phyloP scores from a whole-genome alignment of 2,797 vertebrate genomes.

The Graptemys geographica region DNA sequence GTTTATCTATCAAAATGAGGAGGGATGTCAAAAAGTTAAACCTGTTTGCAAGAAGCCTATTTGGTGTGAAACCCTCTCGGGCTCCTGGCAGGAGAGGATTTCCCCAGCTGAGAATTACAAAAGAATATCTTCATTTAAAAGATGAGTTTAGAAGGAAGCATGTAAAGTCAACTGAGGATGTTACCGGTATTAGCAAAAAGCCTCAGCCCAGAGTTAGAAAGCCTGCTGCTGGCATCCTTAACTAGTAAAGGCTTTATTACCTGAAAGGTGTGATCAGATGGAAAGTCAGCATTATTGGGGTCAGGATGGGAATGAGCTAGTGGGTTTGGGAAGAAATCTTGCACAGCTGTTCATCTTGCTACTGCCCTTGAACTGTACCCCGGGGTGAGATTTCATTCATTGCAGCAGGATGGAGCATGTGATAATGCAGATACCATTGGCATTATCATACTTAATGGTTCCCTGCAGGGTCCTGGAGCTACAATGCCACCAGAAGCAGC shows the following conservation, averaged over 20 bases:
- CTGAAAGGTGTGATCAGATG: background rate
- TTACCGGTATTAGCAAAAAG: background rate
- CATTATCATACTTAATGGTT: background rate
- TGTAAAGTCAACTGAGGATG: accelerated
- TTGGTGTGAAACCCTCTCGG: background rate
- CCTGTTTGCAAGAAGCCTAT: background rate
- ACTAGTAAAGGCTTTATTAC: background rate
- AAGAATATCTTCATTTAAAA: background rate
- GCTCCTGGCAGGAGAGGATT: background rate
- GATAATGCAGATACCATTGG: background rate
- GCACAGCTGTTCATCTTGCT: background rate
- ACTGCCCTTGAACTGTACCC: no score
- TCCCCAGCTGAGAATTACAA: background rate
- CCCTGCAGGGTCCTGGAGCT: background rate
- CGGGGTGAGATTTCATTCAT: background rate
- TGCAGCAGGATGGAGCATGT: background rate
- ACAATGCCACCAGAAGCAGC: background rate
- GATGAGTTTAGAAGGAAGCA: accelerated
- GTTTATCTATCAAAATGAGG: background rate
- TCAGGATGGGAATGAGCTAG: background rate
- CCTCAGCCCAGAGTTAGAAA: accelerated
- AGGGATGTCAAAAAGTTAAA: background rate
- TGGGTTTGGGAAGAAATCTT: background rate
- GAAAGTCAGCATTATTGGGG: background rate
- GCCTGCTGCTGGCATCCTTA: background rate